Evolutionary conservation across 2,888 invertebrate genomes (phyloP), one percentile per base, ranked within the genome.

Genomic region (Chaetoderma sp.): DNA sequence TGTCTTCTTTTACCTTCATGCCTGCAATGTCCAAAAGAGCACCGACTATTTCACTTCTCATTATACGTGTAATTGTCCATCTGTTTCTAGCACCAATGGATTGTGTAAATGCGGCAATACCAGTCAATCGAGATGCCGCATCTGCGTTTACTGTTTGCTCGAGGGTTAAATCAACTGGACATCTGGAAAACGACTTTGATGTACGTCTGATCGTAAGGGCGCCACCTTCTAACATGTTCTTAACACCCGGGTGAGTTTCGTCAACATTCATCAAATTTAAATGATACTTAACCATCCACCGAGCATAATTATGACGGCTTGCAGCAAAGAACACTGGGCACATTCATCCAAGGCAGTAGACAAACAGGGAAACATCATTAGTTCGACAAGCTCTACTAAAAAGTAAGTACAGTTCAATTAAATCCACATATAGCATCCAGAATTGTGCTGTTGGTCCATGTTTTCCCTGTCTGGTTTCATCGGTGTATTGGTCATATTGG

Each of bases 221-320:
- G 8, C 63, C 63, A 42, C 62, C 44, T 18, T 36, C 30, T 30
- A 63, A 50, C 8, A 61, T 5, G 33, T 30, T 25, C 3, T 45
- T 28, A 23, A 49, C 27, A 10, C 59, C 59, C 4, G 59, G 59
- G 28, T 59, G 59, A 3, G 59, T 16, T 28, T 49, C 25, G 6
- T 63, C 63, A 18, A 63, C 42, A 58, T 71, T 73, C 16, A 71
- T n/a, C 33, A 71, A 36, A 52, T 73, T 65, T 16, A 73, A 36
- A 21, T 71, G 65, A 28, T 62, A 73, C 44, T 60, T 71, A 8
- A 62, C 49, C 70, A 73, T 57, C 74, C 71, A 74, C 30, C 72
- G 50, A 6, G 72, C 50, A 61, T 74, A 73, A 47, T 71, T 71
- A 6, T 61, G 56, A 13, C 64, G 52, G 63, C 60, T 68, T 21